Percentiles rank a stretch among this genome's conserved stretches.
These are phyloP conservation scores for Zeugodacus cucurbitae DNA, from an alignment of 1,140 invertebrate genomes.

Conservation along the genomic window DNA sequence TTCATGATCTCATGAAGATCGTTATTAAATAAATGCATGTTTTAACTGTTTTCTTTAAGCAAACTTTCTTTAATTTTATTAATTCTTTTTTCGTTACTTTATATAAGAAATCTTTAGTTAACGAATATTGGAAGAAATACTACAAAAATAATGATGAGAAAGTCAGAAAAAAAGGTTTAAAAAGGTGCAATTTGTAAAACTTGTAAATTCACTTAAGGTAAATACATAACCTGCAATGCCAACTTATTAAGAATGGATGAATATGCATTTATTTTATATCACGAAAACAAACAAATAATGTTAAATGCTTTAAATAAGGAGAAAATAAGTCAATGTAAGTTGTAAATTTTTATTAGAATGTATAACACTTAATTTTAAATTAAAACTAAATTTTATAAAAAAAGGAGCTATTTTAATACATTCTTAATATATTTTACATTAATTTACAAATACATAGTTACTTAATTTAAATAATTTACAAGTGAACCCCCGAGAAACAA, in stretches of 20 bases:
- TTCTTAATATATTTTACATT: not conserved
- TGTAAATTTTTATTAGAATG: slow-evolving; percentile 33
- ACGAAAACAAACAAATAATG: not conserved
- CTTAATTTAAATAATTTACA: not conserved
- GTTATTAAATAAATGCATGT: not conserved
- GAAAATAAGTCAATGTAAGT: not conserved
- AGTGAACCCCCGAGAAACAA: slow-evolving; percentile 42
- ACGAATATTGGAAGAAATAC: not conserved
- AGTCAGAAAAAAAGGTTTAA: too few species aligned
- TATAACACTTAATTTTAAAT: slow-evolving; percentile 1
- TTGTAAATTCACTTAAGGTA: too few species aligned
- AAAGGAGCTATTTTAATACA: not conserved
- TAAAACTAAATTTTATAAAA: slow-evolving; percentile 9
- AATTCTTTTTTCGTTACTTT: not conserved
- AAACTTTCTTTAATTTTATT: not conserved
- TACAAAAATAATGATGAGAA: not conserved
- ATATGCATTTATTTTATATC: too few species aligned
- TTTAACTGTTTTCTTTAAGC: not conserved
- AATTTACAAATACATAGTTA: slow-evolving; percentile 26
- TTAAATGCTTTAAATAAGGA: not conserved
- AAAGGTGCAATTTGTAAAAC: too few species aligned
- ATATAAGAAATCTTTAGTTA: not conserved
- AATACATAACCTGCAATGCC: too few species aligned
- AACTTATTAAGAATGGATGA: too few species aligned
- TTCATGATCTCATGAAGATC: too few species aligned